phyloP scores from a whole-genome alignment of 2,797 vertebrate species.

The Sciurus vulgaris region DNA sequence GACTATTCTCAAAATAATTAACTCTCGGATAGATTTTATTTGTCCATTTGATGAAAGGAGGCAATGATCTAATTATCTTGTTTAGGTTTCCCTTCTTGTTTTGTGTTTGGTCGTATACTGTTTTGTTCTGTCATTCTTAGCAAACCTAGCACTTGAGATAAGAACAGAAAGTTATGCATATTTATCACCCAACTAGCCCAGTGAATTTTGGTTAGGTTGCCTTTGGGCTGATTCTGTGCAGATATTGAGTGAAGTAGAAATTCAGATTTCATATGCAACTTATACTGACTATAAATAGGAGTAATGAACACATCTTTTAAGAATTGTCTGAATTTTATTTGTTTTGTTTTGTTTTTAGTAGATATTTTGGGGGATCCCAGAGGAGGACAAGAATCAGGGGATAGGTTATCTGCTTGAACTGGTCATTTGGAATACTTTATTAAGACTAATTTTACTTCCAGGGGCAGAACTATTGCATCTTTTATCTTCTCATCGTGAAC shows the following conservation, averaged over 20 bases:
- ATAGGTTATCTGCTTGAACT: neutral
- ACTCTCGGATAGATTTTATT: conserved; percentile 43
- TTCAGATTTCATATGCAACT: neutral
- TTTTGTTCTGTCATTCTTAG: conserved; percentile 32
- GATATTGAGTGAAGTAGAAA: conserved; percentile 32
- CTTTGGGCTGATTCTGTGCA: neutral
- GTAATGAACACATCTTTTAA: neutral
- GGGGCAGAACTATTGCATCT: neutral
- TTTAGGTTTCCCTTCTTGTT: conserved; percentile 3
- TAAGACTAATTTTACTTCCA: conserved; percentile 33
- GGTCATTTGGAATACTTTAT: neutral
- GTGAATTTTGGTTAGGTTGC: neutral
- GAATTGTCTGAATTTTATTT: neutral
- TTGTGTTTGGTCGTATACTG: conserved; percentile 48
- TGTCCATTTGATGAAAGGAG: conserved; percentile 36
- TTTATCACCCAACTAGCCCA: neutral
- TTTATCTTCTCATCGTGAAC: neutral
- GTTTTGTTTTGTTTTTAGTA: neutral
- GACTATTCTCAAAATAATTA: conserved; percentile 14
- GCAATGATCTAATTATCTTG: conserved; percentile 28
- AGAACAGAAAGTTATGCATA: conserved; percentile 37
- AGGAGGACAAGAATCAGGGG: neutral
- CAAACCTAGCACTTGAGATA: conserved; percentile 4
- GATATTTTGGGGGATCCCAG: neutral
- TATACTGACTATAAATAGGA: neutral